Evolutionary conservation across 2,113 vertebrate species (phyloP).

Genomic region (Ginglymostoma cirratum): DNA sequence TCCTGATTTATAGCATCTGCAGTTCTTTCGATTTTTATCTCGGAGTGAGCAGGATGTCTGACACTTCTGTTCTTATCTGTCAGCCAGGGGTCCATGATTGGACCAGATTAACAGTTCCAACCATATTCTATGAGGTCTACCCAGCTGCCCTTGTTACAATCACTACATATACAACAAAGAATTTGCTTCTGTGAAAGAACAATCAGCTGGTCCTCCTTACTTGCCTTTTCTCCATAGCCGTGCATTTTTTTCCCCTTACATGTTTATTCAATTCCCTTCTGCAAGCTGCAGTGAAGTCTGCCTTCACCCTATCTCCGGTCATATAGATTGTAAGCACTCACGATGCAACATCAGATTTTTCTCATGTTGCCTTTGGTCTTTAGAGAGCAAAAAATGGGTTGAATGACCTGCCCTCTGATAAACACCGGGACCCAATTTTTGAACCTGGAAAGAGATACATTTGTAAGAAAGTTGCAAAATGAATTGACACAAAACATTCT

Average conservation of each 20-base stretch:
- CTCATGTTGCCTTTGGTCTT: not conserved
- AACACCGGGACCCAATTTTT: not conserved
- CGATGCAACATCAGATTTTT: not conserved
- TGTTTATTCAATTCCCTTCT: not conserved
- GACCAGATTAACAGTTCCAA: too few relatives aligned
- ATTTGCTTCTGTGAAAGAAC: not conserved
- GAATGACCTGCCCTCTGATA: not conserved
- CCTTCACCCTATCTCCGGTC: not conserved
- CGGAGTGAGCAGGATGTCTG: too few relatives aligned
- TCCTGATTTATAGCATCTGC: too few relatives aligned
- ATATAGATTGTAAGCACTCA: not conserved
- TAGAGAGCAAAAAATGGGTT: not conserved
- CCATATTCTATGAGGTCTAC: too few relatives aligned
- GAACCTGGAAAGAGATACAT: not conserved
- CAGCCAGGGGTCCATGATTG: too few relatives aligned
- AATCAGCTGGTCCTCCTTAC: not conserved
- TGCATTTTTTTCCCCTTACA: not conserved
- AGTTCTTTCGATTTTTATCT: too few relatives aligned
- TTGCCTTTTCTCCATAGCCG: not conserved
- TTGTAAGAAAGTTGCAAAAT: not conserved
- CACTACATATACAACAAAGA: too few relatives aligned
- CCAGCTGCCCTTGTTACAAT: too few relatives aligned
- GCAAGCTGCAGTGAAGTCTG: not conserved
- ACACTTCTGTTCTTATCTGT: too few relatives aligned
- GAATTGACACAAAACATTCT: not conserved